Conservation (phyloP, 1,140 invertebrate genomes). For the Mylabris phalerata region DNA sequence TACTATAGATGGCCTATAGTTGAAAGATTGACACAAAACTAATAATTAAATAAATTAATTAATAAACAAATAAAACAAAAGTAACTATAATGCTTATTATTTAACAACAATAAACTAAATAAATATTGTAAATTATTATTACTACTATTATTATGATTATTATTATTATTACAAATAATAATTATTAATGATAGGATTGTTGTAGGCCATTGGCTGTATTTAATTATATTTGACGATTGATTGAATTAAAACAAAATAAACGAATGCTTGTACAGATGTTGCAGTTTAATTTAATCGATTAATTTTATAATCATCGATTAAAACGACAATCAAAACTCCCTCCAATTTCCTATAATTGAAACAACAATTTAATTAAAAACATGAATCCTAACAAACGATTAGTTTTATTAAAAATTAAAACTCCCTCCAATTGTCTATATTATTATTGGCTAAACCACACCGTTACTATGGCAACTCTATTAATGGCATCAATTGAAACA, state of each 20-base stretch:
- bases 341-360: too few species aligned
- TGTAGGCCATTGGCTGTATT: conserved; percentile 37
- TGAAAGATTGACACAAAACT: neutral
- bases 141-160: conserved; percentile 28
- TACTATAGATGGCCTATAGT: conserved; percentile 25
- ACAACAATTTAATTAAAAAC: too few species aligned
- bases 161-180: conserved; percentile 20
- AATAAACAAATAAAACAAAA: neutral
- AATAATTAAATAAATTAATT: too few species aligned
- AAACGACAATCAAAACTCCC: too few species aligned
- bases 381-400: too few species aligned
- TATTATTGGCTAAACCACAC: too few species aligned
- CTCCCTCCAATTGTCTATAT: too few species aligned
- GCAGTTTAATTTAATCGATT: neutral
- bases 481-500: too few species aligned
- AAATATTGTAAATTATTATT: conserved; percentile 27
- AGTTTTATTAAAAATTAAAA: too few species aligned
- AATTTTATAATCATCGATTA: too few species aligned
- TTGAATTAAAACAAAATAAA: conserved; percentile 33
- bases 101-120: conserved; percentile 6
- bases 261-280: conserved; percentile 33
- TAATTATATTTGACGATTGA: conserved; percentile 36
- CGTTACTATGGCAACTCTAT: too few species aligned
- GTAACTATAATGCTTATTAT: conserved; percentile 16
- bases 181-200: conserved; percentile 35